A percentile compares a stretch with the other conserved stretches of the same genome.
Conservation (phyloP, 2,113 vertebrate genomes). For the Anser brachyrhynchus region DNA sequence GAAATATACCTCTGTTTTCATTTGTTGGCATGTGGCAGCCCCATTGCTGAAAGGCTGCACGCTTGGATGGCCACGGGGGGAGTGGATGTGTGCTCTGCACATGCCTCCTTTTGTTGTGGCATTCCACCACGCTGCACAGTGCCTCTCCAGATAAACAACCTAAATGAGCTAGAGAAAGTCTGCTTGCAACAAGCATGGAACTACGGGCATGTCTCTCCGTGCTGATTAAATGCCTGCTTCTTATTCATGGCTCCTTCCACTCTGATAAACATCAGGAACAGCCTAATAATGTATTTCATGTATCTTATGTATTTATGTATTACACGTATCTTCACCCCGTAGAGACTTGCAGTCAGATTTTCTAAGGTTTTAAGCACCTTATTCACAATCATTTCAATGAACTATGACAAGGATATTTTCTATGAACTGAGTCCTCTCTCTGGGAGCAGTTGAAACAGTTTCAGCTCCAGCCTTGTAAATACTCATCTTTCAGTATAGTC, state of each 20-base stretch:
- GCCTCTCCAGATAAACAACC: not conserved
- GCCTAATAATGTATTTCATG: conserved; percentile 15
- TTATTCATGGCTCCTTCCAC: conserved; percentile 31
- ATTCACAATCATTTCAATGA: not conserved
- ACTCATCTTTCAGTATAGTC: not conserved
- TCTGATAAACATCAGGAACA: conserved; percentile 33
- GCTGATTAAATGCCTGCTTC: conserved; percentile 21
- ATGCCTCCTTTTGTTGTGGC: rapidly evolving
- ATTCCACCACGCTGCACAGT: not conserved
- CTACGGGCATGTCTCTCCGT: not conserved
- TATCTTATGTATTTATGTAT: conserved; percentile 10
- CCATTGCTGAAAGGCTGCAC: rapidly evolving
- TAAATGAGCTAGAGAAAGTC: not conserved
- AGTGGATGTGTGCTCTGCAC: rapidly evolving
- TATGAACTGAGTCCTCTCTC: not conserved
- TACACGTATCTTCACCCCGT: not conserved
- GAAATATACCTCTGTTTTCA: not conserved
- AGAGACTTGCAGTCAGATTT: not conserved
- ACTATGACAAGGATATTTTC: not conserved
- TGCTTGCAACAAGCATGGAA: rapidly evolving
- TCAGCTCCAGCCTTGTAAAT: not conserved
- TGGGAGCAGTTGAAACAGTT: not conserved
- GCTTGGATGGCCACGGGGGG: rapidly evolving
- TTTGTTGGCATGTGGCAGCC: not conserved
- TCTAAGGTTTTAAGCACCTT: conserved; percentile 10